Evolutionary conservation across 2,113 vertebrate species (phyloP).

Genomic region (Maccullochella peelii): DNA sequence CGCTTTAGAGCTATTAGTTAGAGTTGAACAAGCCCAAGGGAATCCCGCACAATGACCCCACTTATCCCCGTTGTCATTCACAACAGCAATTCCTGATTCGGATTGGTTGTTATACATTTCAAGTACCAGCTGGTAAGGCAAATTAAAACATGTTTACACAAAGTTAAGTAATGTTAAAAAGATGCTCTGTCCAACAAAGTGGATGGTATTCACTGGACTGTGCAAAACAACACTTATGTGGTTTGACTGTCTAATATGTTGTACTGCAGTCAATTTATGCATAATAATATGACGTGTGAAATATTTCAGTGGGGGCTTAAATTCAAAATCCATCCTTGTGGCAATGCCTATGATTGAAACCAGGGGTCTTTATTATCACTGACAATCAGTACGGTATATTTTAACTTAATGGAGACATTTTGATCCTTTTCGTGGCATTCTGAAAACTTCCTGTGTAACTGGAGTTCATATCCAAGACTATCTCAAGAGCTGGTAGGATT

Average conservation of each 20-base stretch:
- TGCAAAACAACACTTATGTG: neutral
- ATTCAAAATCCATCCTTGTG: neutral
- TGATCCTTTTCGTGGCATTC: neutral
- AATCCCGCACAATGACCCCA: neutral
- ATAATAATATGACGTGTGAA: neutral
- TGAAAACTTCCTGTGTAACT: neutral
- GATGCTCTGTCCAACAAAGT: neutral
- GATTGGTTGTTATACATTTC: neutral
- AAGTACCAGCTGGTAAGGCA: neutral
- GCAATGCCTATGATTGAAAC: too few relatives aligned
- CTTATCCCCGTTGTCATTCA: neutral
- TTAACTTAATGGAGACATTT: neutral
- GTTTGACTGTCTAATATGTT: neutral
- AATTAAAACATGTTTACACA: neutral
- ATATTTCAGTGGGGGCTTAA: neutral
- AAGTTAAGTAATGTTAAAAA: neutral
- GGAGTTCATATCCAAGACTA: neutral
- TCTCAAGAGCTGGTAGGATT: neutral
- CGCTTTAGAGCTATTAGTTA: neutral
- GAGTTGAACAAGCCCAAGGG: neutral
- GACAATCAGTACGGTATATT: neutral
- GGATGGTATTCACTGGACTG: neutral
- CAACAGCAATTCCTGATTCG: neutral
- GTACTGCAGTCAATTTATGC: neutral
- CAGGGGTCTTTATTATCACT: neutral